Evolutionary conservation across 2,797 vertebrate species (phyloP), one percentile per base, ranked within the genome.

Genomic region (Paratrypauchen microcephalus): DNA sequence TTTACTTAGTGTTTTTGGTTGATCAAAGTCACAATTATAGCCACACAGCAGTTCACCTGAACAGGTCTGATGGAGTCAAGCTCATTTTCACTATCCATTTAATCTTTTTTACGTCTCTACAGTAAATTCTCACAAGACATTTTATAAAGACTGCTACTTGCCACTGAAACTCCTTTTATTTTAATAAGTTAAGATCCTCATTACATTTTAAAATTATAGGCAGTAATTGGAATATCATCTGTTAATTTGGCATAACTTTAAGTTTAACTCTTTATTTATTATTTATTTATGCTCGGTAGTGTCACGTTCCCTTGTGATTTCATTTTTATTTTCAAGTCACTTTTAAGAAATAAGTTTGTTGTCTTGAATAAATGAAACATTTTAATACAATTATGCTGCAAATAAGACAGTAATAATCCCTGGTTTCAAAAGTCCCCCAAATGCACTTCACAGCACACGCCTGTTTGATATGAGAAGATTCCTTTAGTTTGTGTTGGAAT

Each of bases 1-100:
- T 86, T 87, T 85, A 79, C 79, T 56, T 77, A 71, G 78, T 72
- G 75, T 64, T 65, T 71, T 83, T 84, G 75, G 75, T 65, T 82
- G 79, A 87, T 93, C 87, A 91, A 91, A 88, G 84, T 66, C 56
- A 65, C 45, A 71, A 65, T 71, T 23, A 70, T 57, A 73, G 63
- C 69, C 78, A 80, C 68, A 77, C 65, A 73, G 63, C 79, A 65
- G 56, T 54, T 61, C 56, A 69, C 67, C 73, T 75, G 72, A 80
- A 80, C 68, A 65, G 76, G 74, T 73, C 48, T 8, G 21, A n/a
- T 41, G 67, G 16, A 58, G 65, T 75, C 4, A 0, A 64, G 23
- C 13, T 47, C 5, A 47, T 48, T 47, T 48, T 64, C 15, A 64
- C 61, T 41, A 45, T 58, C 1, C 56, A 16, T 6, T 36, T 11